A percentile compares a stretch with the other conserved stretches of the same genome.
Evolutionary conservation across 2,888 invertebrate species (phyloP).

Genomic region (Gastrophysa polygoni): DNA sequence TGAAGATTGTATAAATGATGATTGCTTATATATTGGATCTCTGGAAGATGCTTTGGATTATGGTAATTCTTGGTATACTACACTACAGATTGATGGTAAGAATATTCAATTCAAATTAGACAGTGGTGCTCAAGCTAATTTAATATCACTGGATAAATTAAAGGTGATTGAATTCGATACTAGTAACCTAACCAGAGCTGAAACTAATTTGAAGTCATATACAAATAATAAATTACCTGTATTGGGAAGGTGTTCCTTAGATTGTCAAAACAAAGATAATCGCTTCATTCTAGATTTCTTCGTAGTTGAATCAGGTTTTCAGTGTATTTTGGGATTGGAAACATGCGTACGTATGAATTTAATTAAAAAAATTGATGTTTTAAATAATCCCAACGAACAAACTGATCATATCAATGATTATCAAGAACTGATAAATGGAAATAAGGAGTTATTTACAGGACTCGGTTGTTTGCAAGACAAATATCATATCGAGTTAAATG

Average conservation of each 20-base stretch:
- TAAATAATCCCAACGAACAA: no score
- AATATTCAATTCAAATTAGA: conserved; percentile 10
- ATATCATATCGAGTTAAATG: no score
- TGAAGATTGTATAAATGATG: background rate
- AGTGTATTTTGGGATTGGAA: conserved; percentile 10
- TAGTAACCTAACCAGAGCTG: no score
- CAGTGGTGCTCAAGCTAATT: conserved; percentile 11
- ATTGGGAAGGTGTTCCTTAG: conserved; percentile 7
- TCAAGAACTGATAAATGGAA: no score
- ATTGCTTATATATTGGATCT: background rate
- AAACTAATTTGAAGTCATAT: no score
- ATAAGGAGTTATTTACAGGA: no score
- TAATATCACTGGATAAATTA: conserved; percentile 9
- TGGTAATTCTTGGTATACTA: no score
- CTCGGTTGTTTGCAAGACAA: no score
- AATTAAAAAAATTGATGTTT: no score
- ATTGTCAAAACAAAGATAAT: conserved; percentile 12
- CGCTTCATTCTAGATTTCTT: conserved; percentile 12
- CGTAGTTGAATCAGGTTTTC: conserved; percentile 3
- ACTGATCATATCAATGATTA: no score
- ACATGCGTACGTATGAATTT: no score
- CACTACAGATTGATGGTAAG: background rate
- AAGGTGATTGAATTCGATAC: no score
- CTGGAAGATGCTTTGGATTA: background rate
- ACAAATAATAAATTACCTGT: conserved; percentile 17